A percentile compares a stretch with the other conserved stretches of the same genome.
These are phyloP conservation scores for Diabrotica virgifera DNA, from an alignment of 1,140 invertebrate species.

Conservation along the genomic window DNA sequence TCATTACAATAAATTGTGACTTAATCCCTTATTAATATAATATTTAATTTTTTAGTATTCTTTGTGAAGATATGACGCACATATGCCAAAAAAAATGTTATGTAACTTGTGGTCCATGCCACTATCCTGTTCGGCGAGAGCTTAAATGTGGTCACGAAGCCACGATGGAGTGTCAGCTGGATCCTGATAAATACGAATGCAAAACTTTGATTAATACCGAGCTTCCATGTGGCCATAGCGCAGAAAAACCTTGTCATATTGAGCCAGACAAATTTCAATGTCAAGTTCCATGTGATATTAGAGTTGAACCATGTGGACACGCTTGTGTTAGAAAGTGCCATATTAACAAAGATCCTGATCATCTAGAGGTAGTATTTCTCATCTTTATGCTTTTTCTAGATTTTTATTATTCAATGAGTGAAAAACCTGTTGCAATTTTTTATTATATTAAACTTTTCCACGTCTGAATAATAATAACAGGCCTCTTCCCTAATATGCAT, in stretches of 20 bases:
- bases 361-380: slow-evolving; percentile 44
- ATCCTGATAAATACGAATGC: slow-evolving; percentile 45
- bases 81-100: slow-evolving; percentile 51
- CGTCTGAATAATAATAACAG: too few species aligned
- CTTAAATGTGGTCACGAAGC: slow-evolving; percentile 52
- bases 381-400: not conserved
- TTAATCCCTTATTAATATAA: not conserved
- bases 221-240: slow-evolving; percentile 52
- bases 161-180: slow-evolving; percentile 45
- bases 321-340: slow-evolving; percentile 51
- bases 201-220: slow-evolving; percentile 37
- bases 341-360: slow-evolving; percentile 51
- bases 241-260: slow-evolving; percentile 47
- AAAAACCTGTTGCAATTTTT: too few species aligned
- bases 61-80: slow-evolving; percentile 50
- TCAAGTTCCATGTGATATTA: slow-evolving; percentile 45
- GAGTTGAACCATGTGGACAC: slow-evolving; percentile 54
- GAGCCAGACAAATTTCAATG: slow-evolving; percentile 46
- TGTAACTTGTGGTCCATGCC: slow-evolving; percentile 51
- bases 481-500: too few species aligned
- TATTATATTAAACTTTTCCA: too few species aligned
- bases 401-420: not conserved
- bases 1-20: too few species aligned
- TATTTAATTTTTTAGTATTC: slow-evolving; percentile 24
- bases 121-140: slow-evolving; percentile 41